Conservation (phyloP, 2,113 vertebrate species). For the Myrmophylax atrothorax region DNA sequence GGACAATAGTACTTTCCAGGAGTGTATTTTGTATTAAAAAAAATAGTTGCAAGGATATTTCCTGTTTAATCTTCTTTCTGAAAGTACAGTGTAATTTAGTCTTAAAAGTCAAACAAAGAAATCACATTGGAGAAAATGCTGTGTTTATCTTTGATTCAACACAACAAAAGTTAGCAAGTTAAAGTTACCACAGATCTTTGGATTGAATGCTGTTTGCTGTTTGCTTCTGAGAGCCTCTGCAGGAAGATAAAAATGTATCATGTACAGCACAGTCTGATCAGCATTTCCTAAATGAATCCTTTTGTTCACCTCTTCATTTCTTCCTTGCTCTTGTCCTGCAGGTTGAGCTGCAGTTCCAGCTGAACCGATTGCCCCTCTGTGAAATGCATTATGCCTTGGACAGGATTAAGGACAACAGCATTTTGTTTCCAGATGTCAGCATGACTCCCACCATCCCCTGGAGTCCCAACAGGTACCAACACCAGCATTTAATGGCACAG, state of each 20-base stretch:
- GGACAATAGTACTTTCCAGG: background rate
- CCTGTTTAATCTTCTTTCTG: background rate
- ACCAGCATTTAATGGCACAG: background rate
- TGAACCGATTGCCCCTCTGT: slow-evolving; percentile 96
- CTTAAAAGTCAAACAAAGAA: background rate
- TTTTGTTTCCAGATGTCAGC: slow-evolving; percentile 93
- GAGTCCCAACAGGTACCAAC: slow-evolving; percentile 94
- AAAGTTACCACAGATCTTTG: background rate
- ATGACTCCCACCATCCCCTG: slow-evolving; percentile 95
- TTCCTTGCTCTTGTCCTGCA: slow-evolving; percentile 65
- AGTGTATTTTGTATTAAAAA: background rate
- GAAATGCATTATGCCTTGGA: slow-evolving; percentile 99
- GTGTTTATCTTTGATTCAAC: background rate
- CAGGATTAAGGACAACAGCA: slow-evolving; percentile 91
- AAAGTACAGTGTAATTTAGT: background rate
- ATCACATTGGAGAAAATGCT: background rate
- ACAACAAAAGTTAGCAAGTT: background rate
- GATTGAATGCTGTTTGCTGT: background rate
- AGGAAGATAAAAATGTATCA: background rate
- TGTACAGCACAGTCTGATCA: background rate
- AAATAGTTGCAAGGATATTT: background rate
- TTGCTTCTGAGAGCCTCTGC: background rate
- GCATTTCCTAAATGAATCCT: background rate
- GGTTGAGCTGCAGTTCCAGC: slow-evolving; percentile 99
- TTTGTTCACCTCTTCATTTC: background rate